A percentile compares a stretch with the other conserved stretches of the same genome.
phyloP scores from a whole-genome alignment of 2,797 vertebrate genomes.

The Pangasius mekongensis region DNA sequence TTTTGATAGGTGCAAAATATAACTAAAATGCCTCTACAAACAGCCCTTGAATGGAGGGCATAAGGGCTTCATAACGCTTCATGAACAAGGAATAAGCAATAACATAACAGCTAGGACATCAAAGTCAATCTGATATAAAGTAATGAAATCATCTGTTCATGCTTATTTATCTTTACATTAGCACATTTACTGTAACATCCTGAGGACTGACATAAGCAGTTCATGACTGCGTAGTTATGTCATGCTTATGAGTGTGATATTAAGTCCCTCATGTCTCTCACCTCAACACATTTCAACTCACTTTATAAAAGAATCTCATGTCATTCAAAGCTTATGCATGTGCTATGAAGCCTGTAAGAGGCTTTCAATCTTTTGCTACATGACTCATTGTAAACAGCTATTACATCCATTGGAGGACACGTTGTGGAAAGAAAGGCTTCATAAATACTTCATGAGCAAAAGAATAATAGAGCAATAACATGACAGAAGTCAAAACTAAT shows the following conservation, averaged over 20 bases:
- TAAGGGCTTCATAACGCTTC: not conserved
- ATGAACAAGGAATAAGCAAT: not conserved
- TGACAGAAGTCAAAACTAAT: not conserved
- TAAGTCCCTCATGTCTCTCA: not conserved
- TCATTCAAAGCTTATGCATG: not conserved
- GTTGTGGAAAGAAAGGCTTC: not conserved
- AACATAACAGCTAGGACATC: not conserved
- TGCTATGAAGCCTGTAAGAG: not conserved
- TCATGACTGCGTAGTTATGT: not conserved
- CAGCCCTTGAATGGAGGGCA: not conserved
- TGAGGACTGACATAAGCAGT: not conserved
- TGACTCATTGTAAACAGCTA: not conserved
- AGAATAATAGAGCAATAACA: not conserved
- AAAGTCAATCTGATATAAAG: not conserved
- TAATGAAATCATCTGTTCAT: not conserved
- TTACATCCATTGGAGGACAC: not conserved
- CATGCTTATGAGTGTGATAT: not conserved
- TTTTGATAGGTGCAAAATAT: not conserved
- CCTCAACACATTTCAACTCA: not conserved
- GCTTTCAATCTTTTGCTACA: not conserved
- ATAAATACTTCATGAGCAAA: not conserved
- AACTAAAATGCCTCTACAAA: not conserved
- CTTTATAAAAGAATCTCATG: not conserved
- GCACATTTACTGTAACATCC: not conserved
- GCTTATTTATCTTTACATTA: not conserved